phyloP scores from a whole-genome alignment of 2,797 vertebrate genomes.

The Pteronotus mesoamericanus region DNA sequence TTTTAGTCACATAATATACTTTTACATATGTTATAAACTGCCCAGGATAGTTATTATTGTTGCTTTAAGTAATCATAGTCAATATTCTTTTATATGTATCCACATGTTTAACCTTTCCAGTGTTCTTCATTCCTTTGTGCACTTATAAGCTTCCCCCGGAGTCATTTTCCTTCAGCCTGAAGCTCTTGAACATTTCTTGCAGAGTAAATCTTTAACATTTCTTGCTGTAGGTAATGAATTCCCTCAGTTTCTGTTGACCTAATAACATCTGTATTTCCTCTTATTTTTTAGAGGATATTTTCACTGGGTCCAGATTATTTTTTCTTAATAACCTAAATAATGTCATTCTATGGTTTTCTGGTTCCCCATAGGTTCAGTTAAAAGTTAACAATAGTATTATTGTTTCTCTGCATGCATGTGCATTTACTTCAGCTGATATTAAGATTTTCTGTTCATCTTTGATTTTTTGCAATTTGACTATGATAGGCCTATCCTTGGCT shows the following conservation, averaged over 20 bases:
- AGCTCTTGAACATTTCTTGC: no score
- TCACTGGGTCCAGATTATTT: neutral
- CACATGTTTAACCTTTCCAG: neutral
- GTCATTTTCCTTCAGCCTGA: neutral
- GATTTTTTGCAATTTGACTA: neutral
- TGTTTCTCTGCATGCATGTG: neutral
- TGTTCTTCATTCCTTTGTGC: neutral
- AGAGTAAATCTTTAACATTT: neutral
- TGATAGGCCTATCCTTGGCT: neutral
- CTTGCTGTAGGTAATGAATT: neutral
- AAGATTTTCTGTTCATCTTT: neutral
- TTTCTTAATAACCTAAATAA: neutral
- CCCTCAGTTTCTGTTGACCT: neutral
- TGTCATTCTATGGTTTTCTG: neutral
- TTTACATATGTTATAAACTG: neutral
- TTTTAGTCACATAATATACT: neutral
- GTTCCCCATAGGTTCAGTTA: neutral
- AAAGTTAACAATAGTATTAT: neutral
- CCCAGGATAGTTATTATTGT: neutral
- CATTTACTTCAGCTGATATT: neutral
- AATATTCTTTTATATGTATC: neutral
- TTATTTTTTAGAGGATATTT: neutral
- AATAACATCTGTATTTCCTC: neutral
- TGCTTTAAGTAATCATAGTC: neutral
- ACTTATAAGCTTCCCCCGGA: neutral